Base-by-base conservation (phyloP, 2,113 vertebrate genomes). In the Monarcha castaneiventris region DNA sequence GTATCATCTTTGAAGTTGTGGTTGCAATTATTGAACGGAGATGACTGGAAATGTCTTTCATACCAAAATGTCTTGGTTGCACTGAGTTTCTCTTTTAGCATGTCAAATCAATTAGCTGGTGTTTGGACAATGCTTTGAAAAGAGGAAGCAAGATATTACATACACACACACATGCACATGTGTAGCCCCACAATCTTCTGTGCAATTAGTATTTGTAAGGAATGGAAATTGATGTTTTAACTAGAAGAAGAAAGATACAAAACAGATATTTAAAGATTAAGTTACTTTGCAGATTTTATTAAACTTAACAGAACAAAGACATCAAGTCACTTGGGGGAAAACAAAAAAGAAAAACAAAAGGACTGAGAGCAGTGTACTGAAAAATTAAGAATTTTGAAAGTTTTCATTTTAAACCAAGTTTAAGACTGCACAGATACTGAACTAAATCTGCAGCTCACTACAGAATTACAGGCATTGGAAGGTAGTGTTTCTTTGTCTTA, bases 121-220 rank as follows among this genome's bases (percentile, higher is more conserved):
- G 94, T 92, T 94, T 95, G 86, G 90, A 95, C 93, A 96, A 64
- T 82, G 76, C 96, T 96, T 96, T 96, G 96, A 96, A 96, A 96
- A 94, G 86, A 95, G 96, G 92, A 96, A 96, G 96, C 16, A 56
- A 95, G 59, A 89, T 94, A 85, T 93, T 94, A 84, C 18, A 82
- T 29, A 56, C 43, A 62, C 64, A 73, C 75, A 94, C 61, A 81
- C 17, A 93, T 5, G 77, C 91, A 92, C 61, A 93, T 92, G 56
- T 93, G 64, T 37, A 85, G 62, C 59, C 35, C 64, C 67, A 74
- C 43, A 94, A 54, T 33, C 69, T 92, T 81, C 74, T 90, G 49
- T 84, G 62, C 80, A 92, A 93, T 92, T 93, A 89, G 56, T 66
- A 84, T 90, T 63, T 92, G 76, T 58, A 89, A 90, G 77, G 83